Conservation (phyloP, 2,888 invertebrate species). For the Pilophorus perplexus region DNA sequence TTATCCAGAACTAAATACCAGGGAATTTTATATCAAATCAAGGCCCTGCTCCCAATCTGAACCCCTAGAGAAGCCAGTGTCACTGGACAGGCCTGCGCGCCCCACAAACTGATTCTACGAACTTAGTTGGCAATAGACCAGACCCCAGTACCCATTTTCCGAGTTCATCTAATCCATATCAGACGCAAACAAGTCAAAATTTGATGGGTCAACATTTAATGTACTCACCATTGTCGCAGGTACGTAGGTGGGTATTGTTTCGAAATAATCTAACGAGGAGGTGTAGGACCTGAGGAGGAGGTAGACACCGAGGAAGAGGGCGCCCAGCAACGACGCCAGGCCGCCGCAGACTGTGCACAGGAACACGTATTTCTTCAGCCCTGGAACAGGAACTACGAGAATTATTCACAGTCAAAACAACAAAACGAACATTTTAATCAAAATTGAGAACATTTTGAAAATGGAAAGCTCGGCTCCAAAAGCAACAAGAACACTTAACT, state of each 20-base stretch:
- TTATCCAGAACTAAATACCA: no score
- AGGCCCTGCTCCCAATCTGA: no score
- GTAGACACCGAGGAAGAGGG: constrained; percentile 74
- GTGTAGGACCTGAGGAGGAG: constrained; percentile 76
- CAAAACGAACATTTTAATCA: no score
- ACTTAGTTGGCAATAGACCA: no score
- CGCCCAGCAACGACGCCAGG: constrained; percentile 71
- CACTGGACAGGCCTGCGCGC: no score
- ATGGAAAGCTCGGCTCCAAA: not conserved
- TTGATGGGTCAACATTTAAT: no score
- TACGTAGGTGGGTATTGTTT: constrained; percentile 92
- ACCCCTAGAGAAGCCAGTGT: no score
- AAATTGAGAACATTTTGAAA: not conserved
- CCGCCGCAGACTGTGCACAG: constrained; percentile 80
- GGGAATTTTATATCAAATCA: no score
- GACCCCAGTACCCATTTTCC: no score
- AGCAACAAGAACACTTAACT: not conserved
- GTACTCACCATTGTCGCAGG: constrained; percentile 83
- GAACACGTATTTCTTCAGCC: constrained; percentile 73
- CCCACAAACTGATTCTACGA: no score
- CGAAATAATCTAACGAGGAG: constrained; percentile 71
- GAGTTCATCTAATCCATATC: no score
- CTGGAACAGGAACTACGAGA: constrained; percentile 50
- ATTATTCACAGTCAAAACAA: constrained; percentile 15
- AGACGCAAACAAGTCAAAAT: no score